Base-by-base conservation (phyloP, 1,140 invertebrate species). In the Aphelinus certus region DNA sequence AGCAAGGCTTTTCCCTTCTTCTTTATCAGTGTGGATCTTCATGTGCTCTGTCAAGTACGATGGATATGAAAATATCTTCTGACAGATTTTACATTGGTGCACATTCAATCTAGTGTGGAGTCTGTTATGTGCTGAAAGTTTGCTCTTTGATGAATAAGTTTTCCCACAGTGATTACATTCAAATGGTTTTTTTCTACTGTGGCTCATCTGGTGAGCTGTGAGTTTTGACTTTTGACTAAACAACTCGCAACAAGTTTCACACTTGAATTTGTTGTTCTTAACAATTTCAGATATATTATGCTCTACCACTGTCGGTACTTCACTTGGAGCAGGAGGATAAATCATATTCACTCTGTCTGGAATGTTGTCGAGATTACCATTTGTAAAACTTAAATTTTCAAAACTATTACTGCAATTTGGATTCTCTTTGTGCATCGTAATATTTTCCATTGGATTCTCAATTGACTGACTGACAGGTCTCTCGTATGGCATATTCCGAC, bases 201-300 rank as follows among this genome's bases (percentile, higher is more conserved):
- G 88, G 48, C 78, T 82, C 7, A 84, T 67, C 7, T 81, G 76
- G 73, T 89, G 89, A 55, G 79, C 80, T 56, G 83, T 71, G 4
- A 90, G 79, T 78, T 88, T 88, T 0, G 86, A 87, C 73, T 86
- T 88, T 64, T 88, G 83, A 0, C 71, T 71, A 75, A 89, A 90
- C 42, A 79, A 73, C 79, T 84, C 86, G 0, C 78, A 77, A 73
- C 89, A 90, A 42, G 83, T 65, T 2, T 86, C 80, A 77, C 89
- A 90, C 47, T 83, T 85, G 47, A 83, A 84, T 5, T 66, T 83
- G 62, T 83, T 87, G 0, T 79, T 71, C 45, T 76, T 68, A 5
- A 58, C 1, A 42, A 62, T 63, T 43, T 53, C 43, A 1, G 42
- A 53, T 42, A 56, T 73, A 55, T 2, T 45, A 42, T 9, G 10